Base-by-base conservation (phyloP, 2,888 invertebrate species). In the Agrenia bidenticulata region DNA sequence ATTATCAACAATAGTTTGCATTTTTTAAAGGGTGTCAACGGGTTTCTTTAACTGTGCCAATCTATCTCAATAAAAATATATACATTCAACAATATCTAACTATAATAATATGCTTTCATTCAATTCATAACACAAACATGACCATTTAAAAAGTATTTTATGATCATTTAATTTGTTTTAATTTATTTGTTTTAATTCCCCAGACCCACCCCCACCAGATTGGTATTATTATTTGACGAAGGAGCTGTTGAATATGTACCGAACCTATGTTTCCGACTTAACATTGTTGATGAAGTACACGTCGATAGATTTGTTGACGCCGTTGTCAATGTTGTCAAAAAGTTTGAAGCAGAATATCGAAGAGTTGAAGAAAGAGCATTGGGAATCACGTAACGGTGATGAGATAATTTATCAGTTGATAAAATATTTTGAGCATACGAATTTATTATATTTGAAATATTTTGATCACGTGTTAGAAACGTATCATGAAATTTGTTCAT, bases 141-240 rank as follows among this genome's bases (percentile, higher is more conserved):
- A n/a, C n/a, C n/a, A n/a, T n/a, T n/a, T n/a, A n/a, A n/a, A n/a
- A n/a, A n/a, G n/a, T n/a, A n/a, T n/a, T n/a, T n/a, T n/a, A n/a
- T 32, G 11, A 32, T 32, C 11, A 32, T 32, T 32, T 4, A 32
- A 32, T 32, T 11, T 32, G 11, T 7, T 32, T 32, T 7, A 32
- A 32, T 7, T 32, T 32, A 32, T 32, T 32, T 32, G 11, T 32
- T n/a, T 32, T 32, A 32, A 32, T 32, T 32, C 11, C 9, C 5
- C 45, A 45, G 45, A 15, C n/a, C n/a, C 15, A 17, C 45, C 45
- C 19, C 45, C n/a, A n/a, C n/a, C 45, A 45, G 74, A 74, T 60
- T 75, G 73, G 73, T 70, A 73, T 42, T 70, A 70, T 65, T 73
- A 69, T 62, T 53, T 71, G 41, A 66, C 59, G 45, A 70, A 72